Base-by-base conservation (phyloP, 2,888 invertebrate genomes). In the Diplazon laetatorius region DNA sequence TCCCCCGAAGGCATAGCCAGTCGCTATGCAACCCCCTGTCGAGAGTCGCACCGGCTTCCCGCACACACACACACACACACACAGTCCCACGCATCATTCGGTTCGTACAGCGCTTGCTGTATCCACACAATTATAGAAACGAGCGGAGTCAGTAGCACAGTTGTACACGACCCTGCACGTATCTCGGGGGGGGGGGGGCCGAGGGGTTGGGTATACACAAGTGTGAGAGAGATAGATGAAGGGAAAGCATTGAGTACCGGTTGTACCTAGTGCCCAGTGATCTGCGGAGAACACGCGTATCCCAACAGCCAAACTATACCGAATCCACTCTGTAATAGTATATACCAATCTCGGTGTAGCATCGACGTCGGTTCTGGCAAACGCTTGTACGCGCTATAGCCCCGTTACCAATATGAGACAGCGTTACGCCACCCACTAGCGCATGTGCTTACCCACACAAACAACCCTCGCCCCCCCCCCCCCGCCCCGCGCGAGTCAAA, bases 1-100 rank as follows among this genome's bases (percentile, higher is more conserved):
- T 82, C 82, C 83, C 82, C 80, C 72, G 62, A 62, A 80, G 78
- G 75, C 78, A 52, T 55, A 68, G n/a, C 55, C 55, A 42, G 66
- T 68, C 55, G 46, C 66, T 44, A 46, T 37, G 14, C 66, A 65
- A 62, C 42, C 39, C n/a, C 42, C 30, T 39, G 30, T 48, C 66
- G 50, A 42, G 44, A 20, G 71, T 44, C 69, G 57, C 55, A 39
- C 48, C 52, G 52, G 39, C 25, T 39, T 66, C 22, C 14, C 8
- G 6, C n/a, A 12, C 10, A 39, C 57, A 57, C 18, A n/a, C n/a
- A n/a, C n/a, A n/a, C n/a, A n/a, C n/a, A 39, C 52, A 46, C 62
- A 57, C 52, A 46, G 42, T 8, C 35, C 22, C 18, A 30, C 25
- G 14, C 62, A 71, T 71, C n/a, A 57, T 57, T 73, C 48, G 62